Conservation (phyloP, 2,113 vertebrate genomes). For the Bubo blakistoni region DNA sequence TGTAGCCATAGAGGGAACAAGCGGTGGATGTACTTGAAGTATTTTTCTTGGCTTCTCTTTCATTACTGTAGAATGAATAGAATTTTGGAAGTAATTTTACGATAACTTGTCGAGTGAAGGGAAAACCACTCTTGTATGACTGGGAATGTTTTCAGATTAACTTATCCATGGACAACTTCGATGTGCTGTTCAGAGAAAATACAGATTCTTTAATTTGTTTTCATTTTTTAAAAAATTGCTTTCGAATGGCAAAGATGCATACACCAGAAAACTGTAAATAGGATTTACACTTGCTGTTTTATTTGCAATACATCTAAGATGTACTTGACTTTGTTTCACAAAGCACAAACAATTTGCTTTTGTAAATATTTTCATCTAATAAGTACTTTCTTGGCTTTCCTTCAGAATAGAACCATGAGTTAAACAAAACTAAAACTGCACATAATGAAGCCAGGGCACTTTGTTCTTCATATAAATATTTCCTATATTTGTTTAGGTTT, state of each 20-base stretch:
- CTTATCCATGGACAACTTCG: neutral
- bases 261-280: neutral
- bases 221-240: neutral
- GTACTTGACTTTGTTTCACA: neutral
- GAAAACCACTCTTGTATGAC: neutral
- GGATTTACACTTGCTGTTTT: neutral
- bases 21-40: neutral
- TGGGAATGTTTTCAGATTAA: neutral
- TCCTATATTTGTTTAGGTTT: neutral
- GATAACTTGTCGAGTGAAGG: neutral
- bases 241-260: neutral
- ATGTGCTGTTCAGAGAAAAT: neutral
- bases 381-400: neutral
- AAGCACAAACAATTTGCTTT: neutral
- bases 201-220: neutral
- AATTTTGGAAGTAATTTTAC: slow-evolving; percentile 5
- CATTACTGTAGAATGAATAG: neutral
- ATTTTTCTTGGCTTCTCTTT: slow-evolving; percentile 21
- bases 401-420: neutral
- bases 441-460: neutral
- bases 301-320: neutral
- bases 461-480: neutral
- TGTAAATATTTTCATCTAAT: neutral
- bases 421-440: neutral
- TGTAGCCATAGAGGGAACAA: neutral